Evolutionary conservation across 1,140 invertebrate genomes (phyloP), one percentile per base, ranked within the genome.

Genomic region (Aphaenogaster ashmeadi): DNA sequence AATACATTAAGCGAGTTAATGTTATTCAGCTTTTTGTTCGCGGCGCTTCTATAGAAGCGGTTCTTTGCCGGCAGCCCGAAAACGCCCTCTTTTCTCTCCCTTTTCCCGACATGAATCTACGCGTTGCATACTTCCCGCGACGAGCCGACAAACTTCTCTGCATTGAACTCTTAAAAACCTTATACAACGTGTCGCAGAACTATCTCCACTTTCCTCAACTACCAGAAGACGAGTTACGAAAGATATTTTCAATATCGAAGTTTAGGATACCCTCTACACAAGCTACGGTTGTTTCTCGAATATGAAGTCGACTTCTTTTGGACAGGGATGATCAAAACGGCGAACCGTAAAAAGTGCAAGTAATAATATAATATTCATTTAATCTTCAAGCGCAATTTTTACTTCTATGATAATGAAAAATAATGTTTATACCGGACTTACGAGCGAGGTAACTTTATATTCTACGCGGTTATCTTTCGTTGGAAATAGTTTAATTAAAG

Each of bases 1-100:
- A 89, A 89, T 90, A 87, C 86, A 91, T 92, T 92, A 92, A 87
- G 64, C 64, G 66, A 88, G 87, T 88, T 89, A 90, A 91, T 89
- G 86, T 83, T 91, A 92, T 91, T 92, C 88, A 90, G 66, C 38
- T 88, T 88, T 88, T 87, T 87, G 78, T 91, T 87, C 80, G 41
- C 50, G 77, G 38, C 56, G 80, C 54, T 90, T 87, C 88, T 90
- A 88, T 80, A 62, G 79, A 86, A 64, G 78, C 80, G 72, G 66
- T 79, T 78, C n/a, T 83, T 83, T 38, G 27, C 77, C 60, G 36
- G 50, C 54, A 50, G 80, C 80, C 41, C 41, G 69, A 84, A 83
- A 75, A 75, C 69, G 15, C 41, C 27, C 41, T 36, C 44, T 54
- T 21, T 60, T 74, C 27, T 64, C 52, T 33, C 69, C 18, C 41